Base-by-base conservation (phyloP, 2,888 invertebrate species). In the Bombyx huttoni region DNA sequence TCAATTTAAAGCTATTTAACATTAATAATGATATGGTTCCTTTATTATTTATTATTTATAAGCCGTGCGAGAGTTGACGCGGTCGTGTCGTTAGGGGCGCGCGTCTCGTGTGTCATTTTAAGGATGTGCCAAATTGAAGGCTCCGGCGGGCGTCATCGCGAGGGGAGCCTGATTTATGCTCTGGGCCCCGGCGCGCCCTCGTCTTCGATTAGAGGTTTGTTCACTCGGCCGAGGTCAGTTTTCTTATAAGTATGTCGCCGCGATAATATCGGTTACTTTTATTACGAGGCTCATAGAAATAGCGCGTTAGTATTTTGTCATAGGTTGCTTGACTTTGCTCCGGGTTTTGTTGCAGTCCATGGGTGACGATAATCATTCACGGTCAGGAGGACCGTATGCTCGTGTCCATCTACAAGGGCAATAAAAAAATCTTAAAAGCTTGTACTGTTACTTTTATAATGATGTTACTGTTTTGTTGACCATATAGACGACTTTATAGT, bases 101-200 rank as follows among this genome's bases (percentile, higher is more conserved):
- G 65, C 77, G 75, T 84, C 83, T 88, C 88, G 81, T 87, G 83
- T 88, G 87, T 88, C 88, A 88, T 88, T 88, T 88, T 88, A 88
- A 88, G 88, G 88, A 88, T 87, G 87, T 86, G 81, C 86, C 84
- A 88, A 88, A 88, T 88, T 88, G 88, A 88, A 88, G 88, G 85
- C 82, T 86, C 84, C 80, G 75, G 63, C 73, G 75, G 75, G 80
- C 81, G 79, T 78, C 78, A 80, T 78, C 76, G 79, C 78, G 80
- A 78, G 85, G 84, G 82, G 81, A 77, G 81, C 62, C 84, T 87
- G 87, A 87, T 87, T 87, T 87, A 87, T 87, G 79, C 81, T 67
- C 63, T 60, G 65, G 70, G 75, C 73, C 73, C 68, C 70, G 63
- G 64, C 70, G 73, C 70, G 68, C 71, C 24, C 76, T 70, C 67